Conservation (phyloP, 1,140 invertebrate species). For the Heliothis virescens region DNA sequence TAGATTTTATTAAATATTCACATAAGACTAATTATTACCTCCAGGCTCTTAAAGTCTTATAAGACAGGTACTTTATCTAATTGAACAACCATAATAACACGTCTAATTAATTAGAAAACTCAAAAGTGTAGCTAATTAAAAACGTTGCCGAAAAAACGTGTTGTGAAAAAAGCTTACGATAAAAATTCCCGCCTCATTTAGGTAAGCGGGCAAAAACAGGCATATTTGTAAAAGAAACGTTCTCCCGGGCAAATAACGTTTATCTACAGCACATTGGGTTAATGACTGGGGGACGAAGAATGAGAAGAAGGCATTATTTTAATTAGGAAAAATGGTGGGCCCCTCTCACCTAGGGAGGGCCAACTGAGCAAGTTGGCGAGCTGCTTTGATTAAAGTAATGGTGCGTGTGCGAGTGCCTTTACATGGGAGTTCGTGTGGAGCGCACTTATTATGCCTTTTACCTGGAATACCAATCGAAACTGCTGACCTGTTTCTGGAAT, state of each 20-base stretch:
- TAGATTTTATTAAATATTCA: neutral
- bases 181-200: conserved; percentile 75
- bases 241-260: conserved; percentile 80
- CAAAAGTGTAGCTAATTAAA: conserved; percentile 73
- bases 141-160: conserved; percentile 64
- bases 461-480: conserved; percentile 29
- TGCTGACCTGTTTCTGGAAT: conserved; percentile 10
- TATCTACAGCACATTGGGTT: conserved; percentile 84
- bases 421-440: conserved; percentile 22
- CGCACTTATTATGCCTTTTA: conserved; percentile 16
- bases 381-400: conserved; percentile 58
- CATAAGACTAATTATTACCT: conserved; percentile 28
- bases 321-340: conserved; percentile 82
- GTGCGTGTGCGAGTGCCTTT: conserved; percentile 25
- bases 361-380: conserved; percentile 64
- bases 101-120: conserved; percentile 57
- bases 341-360: conserved; percentile 49
- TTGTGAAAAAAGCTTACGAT: conserved; percentile 69
- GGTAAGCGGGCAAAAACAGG: conserved; percentile 76
- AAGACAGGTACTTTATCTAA: conserved; percentile 23
- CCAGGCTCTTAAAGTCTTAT: conserved; percentile 1
- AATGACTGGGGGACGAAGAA: conserved; percentile 84
- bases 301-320: conserved; percentile 84
- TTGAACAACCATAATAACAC: conserved; percentile 20
- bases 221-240: conserved; percentile 81